Percentiles rank a stretch among this genome's conserved stretches.
Conservation (phyloP, 2,797 vertebrate species). For the Heteromormyrus szaboi region DNA sequence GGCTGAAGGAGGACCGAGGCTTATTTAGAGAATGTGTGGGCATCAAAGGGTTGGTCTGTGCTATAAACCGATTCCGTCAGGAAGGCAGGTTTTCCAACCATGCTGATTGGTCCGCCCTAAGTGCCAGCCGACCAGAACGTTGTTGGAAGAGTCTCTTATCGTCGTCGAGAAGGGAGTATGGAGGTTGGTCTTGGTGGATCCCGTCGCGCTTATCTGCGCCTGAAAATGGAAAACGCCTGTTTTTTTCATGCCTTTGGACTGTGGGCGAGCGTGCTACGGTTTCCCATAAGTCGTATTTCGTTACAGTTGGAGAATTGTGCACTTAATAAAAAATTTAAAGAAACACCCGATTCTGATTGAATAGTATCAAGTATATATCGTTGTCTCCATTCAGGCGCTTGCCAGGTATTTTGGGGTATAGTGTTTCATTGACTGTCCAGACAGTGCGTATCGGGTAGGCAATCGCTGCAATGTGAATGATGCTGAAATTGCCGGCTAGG, state of each 20-base stretch:
- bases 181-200: constrained; percentile 7
- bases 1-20: constrained; percentile 27
- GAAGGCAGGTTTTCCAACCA: constrained; percentile 35
- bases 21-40: constrained; percentile 34
- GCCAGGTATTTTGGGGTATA: background rate
- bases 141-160: constrained; percentile 13
- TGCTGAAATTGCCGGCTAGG: background rate
- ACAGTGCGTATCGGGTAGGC: background rate
- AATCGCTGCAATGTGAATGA: background rate
- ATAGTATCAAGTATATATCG: background rate
- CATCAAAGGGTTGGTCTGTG: constrained; percentile 32
- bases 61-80: constrained; percentile 30
- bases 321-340: constrained; percentile 6
- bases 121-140: constrained; percentile 2
- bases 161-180: background rate
- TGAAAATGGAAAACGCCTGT: background rate
- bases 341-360: background rate
- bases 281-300: background rate
- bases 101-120: constrained; percentile 36
- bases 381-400: background rate
- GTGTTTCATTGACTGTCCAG: background rate
- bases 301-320: background rate
- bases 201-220: background rate
- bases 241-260: background rate
- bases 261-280: background rate